phyloP scores from a whole-genome alignment of 2,888 invertebrate species.

The Cremastobaeus sp. region DNA sequence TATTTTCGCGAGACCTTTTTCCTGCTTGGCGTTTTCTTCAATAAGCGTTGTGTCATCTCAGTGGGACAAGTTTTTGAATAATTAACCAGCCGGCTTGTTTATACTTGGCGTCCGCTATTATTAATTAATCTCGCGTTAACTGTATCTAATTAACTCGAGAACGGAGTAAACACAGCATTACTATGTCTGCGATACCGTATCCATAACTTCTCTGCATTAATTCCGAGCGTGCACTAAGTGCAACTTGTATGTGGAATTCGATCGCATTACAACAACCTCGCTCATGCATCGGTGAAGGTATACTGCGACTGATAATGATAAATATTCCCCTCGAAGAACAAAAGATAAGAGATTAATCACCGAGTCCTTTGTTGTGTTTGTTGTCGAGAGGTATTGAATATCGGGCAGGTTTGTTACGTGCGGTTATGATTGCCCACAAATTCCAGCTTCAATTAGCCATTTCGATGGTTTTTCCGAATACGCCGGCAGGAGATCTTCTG shows the following conservation, averaged over 20 bases:
- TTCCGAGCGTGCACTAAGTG: slow-evolving; percentile 18
- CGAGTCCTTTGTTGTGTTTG: too few species aligned
- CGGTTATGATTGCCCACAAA: too few species aligned
- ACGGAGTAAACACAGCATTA: slow-evolving; percentile 4
- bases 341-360: background rate
- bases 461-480: too few species aligned
- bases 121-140: slow-evolving; percentile 13
- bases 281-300: slow-evolving; percentile 1
- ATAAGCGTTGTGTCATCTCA: background rate
- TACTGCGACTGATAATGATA: slow-evolving; percentile 9
- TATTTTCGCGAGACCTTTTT: background rate
- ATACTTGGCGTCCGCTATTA: background rate
- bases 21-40: background rate
- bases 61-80: too few species aligned
- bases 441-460: too few species aligned
- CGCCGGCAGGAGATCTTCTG: too few species aligned
- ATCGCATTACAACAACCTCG: slow-evolving; percentile 20
- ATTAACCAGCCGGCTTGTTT: too few species aligned
- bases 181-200: slow-evolving; percentile 9
- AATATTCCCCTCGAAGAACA: slow-evolving; percentile 3
- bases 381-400: too few species aligned
- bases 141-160: slow-evolving; percentile 28
- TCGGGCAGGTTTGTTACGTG: too few species aligned
- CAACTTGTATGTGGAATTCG: slow-evolving; percentile 16
- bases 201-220: slow-evolving; percentile 28